Evolutionary conservation across 2,888 invertebrate genomes (phyloP), one percentile per base, ranked within the genome.

Genomic region (Erebia palarica): DNA sequence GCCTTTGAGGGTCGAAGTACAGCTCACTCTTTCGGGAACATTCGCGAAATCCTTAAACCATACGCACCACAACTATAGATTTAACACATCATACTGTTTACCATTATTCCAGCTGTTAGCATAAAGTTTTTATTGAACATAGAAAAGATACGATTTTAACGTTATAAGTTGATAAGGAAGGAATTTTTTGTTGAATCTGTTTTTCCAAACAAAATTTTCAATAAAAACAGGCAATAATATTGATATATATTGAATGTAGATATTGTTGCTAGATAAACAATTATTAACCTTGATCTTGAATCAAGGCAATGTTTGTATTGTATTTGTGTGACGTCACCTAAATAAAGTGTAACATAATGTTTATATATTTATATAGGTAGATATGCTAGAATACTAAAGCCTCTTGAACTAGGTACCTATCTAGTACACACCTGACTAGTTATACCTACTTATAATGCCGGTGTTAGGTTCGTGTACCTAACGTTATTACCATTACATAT

Each of bases 271-370:
- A 57, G 49, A 49, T 57, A 72, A 72, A 68, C 55, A 70, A 36
- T 36, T 36, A 36, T 36, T 36, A 44, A 57, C 68, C 70, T 68
- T 68, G 72, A 68, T 68, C 63, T 67, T 72, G 60, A 58, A 67
- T 16, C 16, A 21, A 70, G 42, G 59, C 42, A 21, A 42, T 65
- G 57, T 59, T 69, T 65, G 65, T 59, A 55, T 57, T 53, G 51
- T 51, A 14, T 51, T 36, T 36, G 36, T 55, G 44, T 53, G 18
- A 13, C 47, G 49, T 68, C 36, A 59, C 44, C 21, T 4, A 8
- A 58, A 49, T 27, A 47, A 18, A 42, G 47, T 69, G 51, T 61
- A 66, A 67, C 49, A 57, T 16, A 51, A 70, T 61, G 55, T 60
- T 53, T 16, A 16, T 44, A 44, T 44, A 44, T 1, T 1, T 44